phyloP scores from a whole-genome alignment of 1,140 invertebrate genomes.

The Cyphomyrmex costatus region DNA sequence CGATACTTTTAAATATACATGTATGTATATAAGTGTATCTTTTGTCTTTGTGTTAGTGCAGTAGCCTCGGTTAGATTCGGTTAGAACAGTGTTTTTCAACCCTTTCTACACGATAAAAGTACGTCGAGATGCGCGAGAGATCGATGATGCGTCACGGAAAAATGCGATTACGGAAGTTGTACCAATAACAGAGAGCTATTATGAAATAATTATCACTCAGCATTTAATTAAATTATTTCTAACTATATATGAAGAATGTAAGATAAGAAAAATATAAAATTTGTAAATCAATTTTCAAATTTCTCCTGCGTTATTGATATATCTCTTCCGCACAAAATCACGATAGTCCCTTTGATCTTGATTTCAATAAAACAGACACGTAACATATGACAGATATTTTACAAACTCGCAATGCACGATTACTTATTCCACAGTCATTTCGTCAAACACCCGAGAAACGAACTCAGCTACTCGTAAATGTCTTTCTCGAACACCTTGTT shows the following conservation, averaged over 20 bases:
- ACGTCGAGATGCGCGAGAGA: neutral
- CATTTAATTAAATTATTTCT: constrained; percentile 2
- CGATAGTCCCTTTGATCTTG: constrained; percentile 45
- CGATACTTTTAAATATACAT: constrained; percentile 34
- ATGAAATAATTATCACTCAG: neutral
- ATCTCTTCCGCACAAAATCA: neutral
- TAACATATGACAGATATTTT: constrained; percentile 16
- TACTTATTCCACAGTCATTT: constrained; percentile 6
- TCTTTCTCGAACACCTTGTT: constrained; percentile 60
- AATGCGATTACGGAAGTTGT: neutral
- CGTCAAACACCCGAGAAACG: neutral
- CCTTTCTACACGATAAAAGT: constrained; percentile 38
- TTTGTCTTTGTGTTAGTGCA: constrained; percentile 53
- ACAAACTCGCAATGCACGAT: constrained; percentile 10
- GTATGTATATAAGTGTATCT: constrained; percentile 24
- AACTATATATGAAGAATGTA: too few relatives aligned
- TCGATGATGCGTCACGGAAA: neutral
- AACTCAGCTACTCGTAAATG: constrained; percentile 7
- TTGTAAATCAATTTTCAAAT: neutral
- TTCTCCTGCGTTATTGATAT: constrained; percentile 21
- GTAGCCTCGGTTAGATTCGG: constrained; percentile 59
- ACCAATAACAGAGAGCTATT: constrained; percentile 6
- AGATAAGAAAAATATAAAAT: neutral
- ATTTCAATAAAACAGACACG: constrained; percentile 32
- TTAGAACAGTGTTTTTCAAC: constrained; percentile 64